Percentiles rank a stretch among this genome's conserved stretches.
Conservation (phyloP, 2,797 vertebrate species). For the Gouania willdenowi region DNA sequence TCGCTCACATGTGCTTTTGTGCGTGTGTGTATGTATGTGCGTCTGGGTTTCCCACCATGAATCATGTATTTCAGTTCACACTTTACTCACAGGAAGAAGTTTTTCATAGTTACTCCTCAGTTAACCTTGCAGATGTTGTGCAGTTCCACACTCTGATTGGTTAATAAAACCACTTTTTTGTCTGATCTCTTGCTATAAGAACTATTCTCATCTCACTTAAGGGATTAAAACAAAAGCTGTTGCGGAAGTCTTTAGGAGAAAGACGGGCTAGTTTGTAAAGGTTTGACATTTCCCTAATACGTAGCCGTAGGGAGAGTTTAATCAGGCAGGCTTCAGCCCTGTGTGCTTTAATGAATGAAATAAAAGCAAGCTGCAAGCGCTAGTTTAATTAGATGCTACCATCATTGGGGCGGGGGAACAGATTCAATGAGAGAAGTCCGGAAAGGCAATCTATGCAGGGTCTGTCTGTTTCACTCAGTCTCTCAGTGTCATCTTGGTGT, state of each 20-base stretch:
- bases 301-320: slow-evolving; percentile 42
- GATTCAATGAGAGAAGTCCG: slow-evolving; percentile 56
- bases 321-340: slow-evolving; percentile 41
- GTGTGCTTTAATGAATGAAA: slow-evolving; percentile 57
- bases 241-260: slow-evolving; percentile 7
- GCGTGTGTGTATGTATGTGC: background rate
- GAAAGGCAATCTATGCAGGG: slow-evolving; percentile 47
- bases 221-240: slow-evolving; percentile 9
- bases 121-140: slow-evolving; percentile 20
- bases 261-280: slow-evolving; percentile 34
- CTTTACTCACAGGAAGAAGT: slow-evolving; percentile 18
- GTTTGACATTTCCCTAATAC: slow-evolving; percentile 50
- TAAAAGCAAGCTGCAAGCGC: slow-evolving; percentile 58
- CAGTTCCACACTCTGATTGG: slow-evolving; percentile 17
- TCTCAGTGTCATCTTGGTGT: slow-evolving; percentile 30
- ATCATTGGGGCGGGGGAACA: slow-evolving; percentile 35
- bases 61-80: slow-evolving; percentile 45
- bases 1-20: slow-evolving; percentile 3
- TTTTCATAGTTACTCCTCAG: slow-evolving; percentile 30
- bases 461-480: slow-evolving; percentile 41
- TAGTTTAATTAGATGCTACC: slow-evolving; percentile 62
- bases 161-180: background rate
- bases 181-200: background rate
- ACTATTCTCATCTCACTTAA: too few species aligned
- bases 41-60: slow-evolving; percentile 18